These are phyloP conservation scores for Sminthurinus signatus DNA, from an alignment of 1,140 invertebrate species.

Conservation along the genomic window DNA sequence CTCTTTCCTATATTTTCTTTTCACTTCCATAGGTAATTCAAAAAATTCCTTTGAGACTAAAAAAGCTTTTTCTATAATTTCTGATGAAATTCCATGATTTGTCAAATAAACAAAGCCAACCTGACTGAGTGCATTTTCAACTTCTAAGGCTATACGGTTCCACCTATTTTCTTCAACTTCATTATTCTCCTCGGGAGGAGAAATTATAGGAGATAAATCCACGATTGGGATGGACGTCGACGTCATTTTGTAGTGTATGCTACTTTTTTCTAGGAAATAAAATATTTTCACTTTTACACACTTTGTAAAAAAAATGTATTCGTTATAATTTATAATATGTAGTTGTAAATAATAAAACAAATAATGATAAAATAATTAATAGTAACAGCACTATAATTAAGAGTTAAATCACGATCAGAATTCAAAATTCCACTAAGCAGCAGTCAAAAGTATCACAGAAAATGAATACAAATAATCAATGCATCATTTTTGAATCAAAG, in stretches of 20 bases:
- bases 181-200: background rate
- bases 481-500: no score
- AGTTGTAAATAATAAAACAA: no score
- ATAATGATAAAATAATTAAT: no score
- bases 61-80: conserved; percentile 15
- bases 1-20: conserved; percentile 24
- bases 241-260: background rate
- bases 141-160: background rate
- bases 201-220: background rate
- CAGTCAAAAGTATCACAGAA: no score
- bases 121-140: conserved; percentile 19
- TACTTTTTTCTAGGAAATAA: no score
- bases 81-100: conserved; percentile 26
- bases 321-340: no score
- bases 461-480: no score
- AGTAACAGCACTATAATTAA: no score
- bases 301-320: no score
- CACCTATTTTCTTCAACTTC: background rate
- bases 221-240: background rate
- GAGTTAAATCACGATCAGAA: no score
- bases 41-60: conserved; percentile 24
- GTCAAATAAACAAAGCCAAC: conserved; percentile 29
- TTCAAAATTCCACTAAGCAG: no score
- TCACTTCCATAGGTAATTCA: conserved; percentile 18
- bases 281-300: no score